Percentiles rank a stretch among this genome's conserved stretches.
phyloP scores from a whole-genome alignment of 2,113 vertebrate genomes.

The Gopherus flavomarginatus region DNA sequence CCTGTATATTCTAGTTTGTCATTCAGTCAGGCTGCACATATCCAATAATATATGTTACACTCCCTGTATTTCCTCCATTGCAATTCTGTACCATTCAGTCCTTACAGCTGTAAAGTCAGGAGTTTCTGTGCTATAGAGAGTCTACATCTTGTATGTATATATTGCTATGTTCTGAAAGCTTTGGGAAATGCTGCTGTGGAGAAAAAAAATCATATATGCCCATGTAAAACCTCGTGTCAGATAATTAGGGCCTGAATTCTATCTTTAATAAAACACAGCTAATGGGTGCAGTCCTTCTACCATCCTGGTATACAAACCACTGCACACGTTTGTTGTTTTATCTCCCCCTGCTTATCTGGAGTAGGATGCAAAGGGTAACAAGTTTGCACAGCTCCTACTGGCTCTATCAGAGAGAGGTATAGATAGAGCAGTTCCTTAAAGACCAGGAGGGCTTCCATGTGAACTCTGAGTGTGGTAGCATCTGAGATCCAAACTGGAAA shows the following conservation, averaged over 20 bases:
- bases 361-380: background rate
- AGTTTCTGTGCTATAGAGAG: rapidly evolving
- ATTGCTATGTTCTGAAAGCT: background rate
- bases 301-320: background rate
- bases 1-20: background rate
- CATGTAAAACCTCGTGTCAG: rapidly evolving
- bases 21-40: background rate
- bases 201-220: background rate
- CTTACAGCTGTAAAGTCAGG: rapidly evolving
- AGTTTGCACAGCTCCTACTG: background rate
- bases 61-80: background rate
- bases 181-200: background rate
- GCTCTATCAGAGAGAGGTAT: constrained; percentile 42
- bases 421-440: constrained; percentile 12
- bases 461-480: background rate
- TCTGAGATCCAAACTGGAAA: background rate
- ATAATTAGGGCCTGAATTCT: background rate
- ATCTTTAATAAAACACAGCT: background rate
- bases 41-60: background rate
- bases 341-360: background rate
- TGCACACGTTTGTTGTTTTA: background rate
- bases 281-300: background rate
- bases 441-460: background rate
- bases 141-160: background rate
- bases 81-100: background rate